These are phyloP conservation scores for Peucedramus taeniatus DNA, from an alignment of 2,113 vertebrate species.

Conservation along the genomic window DNA sequence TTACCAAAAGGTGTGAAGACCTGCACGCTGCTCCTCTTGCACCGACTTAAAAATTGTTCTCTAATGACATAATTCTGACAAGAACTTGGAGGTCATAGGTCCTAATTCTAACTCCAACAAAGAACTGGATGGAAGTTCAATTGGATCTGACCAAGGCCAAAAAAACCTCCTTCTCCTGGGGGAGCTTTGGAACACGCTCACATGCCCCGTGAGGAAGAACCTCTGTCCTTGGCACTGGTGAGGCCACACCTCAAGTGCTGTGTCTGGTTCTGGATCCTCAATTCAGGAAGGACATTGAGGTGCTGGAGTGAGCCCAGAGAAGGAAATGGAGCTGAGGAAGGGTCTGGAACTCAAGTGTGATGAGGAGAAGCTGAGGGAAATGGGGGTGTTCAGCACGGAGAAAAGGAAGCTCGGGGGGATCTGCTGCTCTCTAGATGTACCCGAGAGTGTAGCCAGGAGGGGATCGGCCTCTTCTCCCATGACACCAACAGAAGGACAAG, in stretches of 20 bases:
- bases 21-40: fast-evolving
- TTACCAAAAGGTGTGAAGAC: background rate
- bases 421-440: fast-evolving
- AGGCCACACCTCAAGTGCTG: background rate
- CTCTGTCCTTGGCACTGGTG: background rate
- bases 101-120: too few relatives aligned
- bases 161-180: fast-evolving
- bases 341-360: background rate
- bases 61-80: background rate
- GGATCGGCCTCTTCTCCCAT: background rate
- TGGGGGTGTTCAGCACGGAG: background rate
- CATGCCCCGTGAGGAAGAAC: fast-evolving
- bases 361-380: background rate
- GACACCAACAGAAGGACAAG: background rate
- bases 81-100: fast-evolving
- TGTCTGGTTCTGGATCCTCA: background rate
- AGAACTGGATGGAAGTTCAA: background rate
- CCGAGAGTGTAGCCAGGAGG: too few relatives aligned
- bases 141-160: fast-evolving
- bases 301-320: background rate
- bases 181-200: background rate
- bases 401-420: fast-evolving
- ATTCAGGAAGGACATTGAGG: background rate
- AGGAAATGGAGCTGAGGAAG: background rate
- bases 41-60: background rate